These are phyloP conservation scores for Trichogramma pretiosum DNA, from an alignment of 1,140 invertebrate species.

Conservation along the genomic window DNA sequence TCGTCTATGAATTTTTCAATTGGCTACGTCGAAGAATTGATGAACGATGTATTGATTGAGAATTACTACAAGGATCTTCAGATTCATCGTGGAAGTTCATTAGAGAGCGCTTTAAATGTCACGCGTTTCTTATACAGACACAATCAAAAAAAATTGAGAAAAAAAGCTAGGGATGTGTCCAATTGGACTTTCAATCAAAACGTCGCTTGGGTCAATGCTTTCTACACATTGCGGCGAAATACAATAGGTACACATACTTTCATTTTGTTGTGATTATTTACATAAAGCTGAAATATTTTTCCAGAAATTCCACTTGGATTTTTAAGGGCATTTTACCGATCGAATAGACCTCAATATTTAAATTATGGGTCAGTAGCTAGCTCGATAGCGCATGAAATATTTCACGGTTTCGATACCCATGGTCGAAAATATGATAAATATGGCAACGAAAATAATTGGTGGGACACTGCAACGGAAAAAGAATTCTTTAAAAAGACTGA, in stretches of 20 bases:
- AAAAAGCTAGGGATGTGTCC: too few species aligned
- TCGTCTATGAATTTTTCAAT: constrained; percentile 48
- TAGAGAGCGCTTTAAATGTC: constrained; percentile 52
- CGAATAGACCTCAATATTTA: background rate
- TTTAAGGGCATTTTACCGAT: background rate
- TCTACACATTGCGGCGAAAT: constrained; percentile 57
- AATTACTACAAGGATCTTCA: constrained; percentile 49
- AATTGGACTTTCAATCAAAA: constrained; percentile 57
- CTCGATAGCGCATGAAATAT: background rate
- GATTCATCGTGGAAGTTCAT: constrained; percentile 47
- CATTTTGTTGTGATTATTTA: background rate
- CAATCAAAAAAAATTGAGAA: constrained; percentile 50
- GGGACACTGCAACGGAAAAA: constrained; percentile 51
- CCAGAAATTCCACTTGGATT: background rate
- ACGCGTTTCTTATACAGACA: constrained; percentile 53
- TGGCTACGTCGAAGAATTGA: constrained; percentile 52
- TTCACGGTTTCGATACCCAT: background rate
- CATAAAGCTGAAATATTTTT: background rate
- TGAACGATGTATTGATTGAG: constrained; percentile 47
- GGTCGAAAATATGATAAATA: constrained; percentile 1
- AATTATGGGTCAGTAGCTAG: background rate
- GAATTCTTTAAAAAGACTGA: constrained; percentile 50
- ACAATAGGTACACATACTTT: constrained; percentile 46
- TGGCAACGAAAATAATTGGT: constrained; percentile 52
- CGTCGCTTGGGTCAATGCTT: constrained; percentile 58